phyloP scores from a whole-genome alignment of 2,888 invertebrate species.

The Anoncus sp. region DNA sequence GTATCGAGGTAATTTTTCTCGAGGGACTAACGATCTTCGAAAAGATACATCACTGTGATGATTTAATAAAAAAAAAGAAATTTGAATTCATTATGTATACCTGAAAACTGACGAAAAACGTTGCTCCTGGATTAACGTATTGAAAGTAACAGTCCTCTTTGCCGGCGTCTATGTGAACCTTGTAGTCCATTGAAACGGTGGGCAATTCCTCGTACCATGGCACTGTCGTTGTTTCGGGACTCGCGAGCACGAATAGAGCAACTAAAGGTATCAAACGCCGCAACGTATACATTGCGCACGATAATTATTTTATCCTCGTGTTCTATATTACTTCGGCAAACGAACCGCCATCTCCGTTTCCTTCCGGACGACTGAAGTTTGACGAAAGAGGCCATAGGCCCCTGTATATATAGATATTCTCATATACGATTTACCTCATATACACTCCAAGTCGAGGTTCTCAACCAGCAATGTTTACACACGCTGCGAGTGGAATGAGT shows the following conservation, averaged over 20 bases:
- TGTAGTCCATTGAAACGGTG: constrained; percentile 98
- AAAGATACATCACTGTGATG: not conserved
- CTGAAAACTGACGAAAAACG: constrained; percentile 97
- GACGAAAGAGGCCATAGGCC: too few species aligned
- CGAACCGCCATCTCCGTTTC: constrained; percentile 39
- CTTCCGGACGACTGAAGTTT: constrained; percentile 3
- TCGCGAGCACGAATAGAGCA: constrained; percentile 62
- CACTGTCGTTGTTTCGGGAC: constrained; percentile 84
- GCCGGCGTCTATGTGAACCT: constrained; percentile 97
- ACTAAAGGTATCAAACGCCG: constrained; percentile 64
- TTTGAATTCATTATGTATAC: constrained; percentile 85
- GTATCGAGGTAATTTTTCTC: not conserved
- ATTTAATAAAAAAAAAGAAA: not conserved
- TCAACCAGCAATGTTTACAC: too few species aligned
- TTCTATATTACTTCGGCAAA: constrained; percentile 17
- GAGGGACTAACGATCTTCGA: not conserved
- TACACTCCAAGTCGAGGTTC: too few species aligned
- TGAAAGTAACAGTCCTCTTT: constrained; percentile 98
- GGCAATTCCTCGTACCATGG: constrained; percentile 95
- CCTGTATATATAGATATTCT: too few species aligned
- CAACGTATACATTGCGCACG: constrained; percentile 70
- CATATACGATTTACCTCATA: too few species aligned
- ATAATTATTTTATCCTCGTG: not conserved
- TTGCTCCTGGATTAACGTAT: constrained; percentile 95
- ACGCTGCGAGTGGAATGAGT: too few species aligned